Conservation (phyloP, 2,888 invertebrate species). For the Arrhopalites spinosus region DNA sequence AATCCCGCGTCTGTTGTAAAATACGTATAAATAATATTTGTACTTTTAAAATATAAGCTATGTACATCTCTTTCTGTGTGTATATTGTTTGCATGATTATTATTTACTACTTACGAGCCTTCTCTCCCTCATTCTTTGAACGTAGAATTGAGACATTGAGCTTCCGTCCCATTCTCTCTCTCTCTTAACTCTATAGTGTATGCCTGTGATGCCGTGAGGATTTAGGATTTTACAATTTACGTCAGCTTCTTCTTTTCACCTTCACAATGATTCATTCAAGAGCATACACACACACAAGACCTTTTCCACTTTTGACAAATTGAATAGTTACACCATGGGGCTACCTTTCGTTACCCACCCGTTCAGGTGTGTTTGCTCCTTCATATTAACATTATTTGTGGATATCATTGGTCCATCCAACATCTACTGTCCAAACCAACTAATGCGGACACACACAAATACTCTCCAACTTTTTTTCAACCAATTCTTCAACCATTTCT, state of each 20-base stretch:
- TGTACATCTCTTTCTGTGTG: no score
- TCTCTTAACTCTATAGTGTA: no score
- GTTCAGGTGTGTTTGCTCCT: no score
- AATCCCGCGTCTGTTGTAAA: no score
- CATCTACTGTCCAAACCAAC: background rate
- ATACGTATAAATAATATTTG: no score
- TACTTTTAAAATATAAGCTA: no score
- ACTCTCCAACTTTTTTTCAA: background rate
- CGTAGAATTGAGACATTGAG: no score
- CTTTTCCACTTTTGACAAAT: constrained; percentile 16
- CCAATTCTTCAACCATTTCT: no score
- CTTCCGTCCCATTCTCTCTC: no score
- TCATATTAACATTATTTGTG: background rate
- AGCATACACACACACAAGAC: background rate
- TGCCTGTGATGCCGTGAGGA: background rate
- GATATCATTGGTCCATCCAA: constrained; percentile 1
- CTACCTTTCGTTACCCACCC: background rate
- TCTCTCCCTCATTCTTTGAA: no score
- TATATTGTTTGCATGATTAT: no score
- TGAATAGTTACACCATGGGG: background rate
- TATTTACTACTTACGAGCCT: no score
- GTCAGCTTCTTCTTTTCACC: constrained; percentile 11
- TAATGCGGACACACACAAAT: background rate
- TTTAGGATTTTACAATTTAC: constrained; percentile 2
- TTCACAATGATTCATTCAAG: constrained; percentile 19